Evolutionary conservation across 2,797 vertebrate species (phyloP).

Genomic region (Coccyzus lansbergi): DNA sequence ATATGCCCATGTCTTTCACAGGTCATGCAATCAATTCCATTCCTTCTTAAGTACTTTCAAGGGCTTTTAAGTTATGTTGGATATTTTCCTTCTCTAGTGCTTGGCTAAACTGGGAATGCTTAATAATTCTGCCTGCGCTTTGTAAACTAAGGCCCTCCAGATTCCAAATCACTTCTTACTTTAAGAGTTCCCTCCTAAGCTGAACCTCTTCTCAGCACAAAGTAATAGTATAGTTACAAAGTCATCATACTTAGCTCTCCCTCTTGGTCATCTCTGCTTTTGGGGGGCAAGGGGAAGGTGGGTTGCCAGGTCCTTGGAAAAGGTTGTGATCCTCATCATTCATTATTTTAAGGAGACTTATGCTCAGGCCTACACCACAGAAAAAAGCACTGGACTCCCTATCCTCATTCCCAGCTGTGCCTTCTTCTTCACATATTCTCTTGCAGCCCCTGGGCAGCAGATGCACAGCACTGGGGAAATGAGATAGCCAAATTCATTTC

Average conservation of each 20-base stretch:
- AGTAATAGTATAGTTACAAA: neutral
- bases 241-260: neutral
- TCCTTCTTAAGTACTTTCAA: neutral
- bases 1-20: neutral
- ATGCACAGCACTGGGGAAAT: neutral
- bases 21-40: neutral
- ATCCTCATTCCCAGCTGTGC: neutral
- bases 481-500: neutral
- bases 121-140: neutral
- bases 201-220: neutral
- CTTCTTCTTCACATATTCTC: neutral
- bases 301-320: neutral
- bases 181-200: neutral
- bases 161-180: neutral
- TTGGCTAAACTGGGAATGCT: neutral
- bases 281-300: accelerated
- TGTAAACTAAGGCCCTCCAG: neutral
- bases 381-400: neutral
- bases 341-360: neutral
- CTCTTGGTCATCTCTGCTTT: neutral
- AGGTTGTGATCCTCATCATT: neutral
- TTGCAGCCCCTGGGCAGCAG: neutral
- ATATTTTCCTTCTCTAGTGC: neutral
- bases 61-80: neutral
- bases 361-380: neutral